Base-by-base conservation (phyloP, 2,888 invertebrate species). In the Mythimna impura region DNA sequence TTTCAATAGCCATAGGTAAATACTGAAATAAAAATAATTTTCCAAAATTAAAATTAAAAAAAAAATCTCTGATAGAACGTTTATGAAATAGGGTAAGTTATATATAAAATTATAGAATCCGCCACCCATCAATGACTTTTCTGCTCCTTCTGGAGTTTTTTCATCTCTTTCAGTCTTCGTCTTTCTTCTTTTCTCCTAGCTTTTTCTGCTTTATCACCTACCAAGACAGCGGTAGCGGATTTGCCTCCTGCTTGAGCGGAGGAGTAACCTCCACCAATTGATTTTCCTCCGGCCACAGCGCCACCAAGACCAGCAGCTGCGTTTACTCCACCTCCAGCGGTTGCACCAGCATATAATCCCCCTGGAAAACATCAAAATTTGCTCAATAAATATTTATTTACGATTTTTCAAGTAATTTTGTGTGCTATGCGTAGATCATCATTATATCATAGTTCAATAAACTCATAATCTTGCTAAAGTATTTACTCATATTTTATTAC, bases 321-420 rank as follows among this genome's bases (percentile, higher is more conserved):
- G 22, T 92, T 93, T 2, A 97, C 91, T 65, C 95, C 95, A n/a
- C 96, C 96, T 12, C 97, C 97, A 52, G 97, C 96, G 3, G 97
- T 97, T 2, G 97, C 97, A 50, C 96, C 97, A 58, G 97, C 97
- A 73, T 94, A 97, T 0, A 97, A 88, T 25, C 96, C 96, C 72
- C 97, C 97, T 91, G 82, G 75, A 75, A 73, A 65, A 71, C 25
- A 64, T 52, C 57, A 50, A 80, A 14, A 67, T 54, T 8, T 69
- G 0, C 7, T 20, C 17, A 20, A 5, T 47, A 20, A 22, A 17
- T 43, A 17, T 20, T 25, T 22, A 30, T 14, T 17, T 25, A 57
- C 1, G 36, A 20, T 36, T 3, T 22, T n/a, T 10, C 1, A 40
- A n/a, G 20, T 36, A 40, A 9, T 1, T 12, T 2, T 14, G 0